A percentile compares a stretch with the other conserved stretches of the same genome.
These are phyloP conservation scores for Rhynchophorus ferrugineus DNA, from an alignment of 1,140 invertebrate species.

Conservation along the genomic window DNA sequence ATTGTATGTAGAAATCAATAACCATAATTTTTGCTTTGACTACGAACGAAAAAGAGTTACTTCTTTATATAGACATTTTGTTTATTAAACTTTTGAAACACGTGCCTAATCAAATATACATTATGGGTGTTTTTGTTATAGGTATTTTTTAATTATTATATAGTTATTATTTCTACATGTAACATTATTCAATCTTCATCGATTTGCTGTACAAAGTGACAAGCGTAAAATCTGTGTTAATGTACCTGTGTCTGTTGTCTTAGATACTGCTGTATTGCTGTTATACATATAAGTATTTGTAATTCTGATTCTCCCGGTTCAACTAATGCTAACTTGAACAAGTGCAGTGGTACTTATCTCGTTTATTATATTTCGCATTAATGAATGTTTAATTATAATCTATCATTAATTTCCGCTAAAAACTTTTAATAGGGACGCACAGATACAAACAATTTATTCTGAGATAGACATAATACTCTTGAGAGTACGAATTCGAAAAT, in stretches of 20 bases:
- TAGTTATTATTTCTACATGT: not conserved
- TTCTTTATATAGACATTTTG: not conserved
- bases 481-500: too few relatives aligned
- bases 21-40: constrained; percentile 3
- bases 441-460: too few relatives aligned
- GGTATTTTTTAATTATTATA: not conserved
- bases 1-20: constrained; percentile 10
- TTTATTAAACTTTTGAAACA: not conserved
- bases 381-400: constrained; percentile 17
- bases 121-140: too few relatives aligned
- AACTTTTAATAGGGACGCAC: too few relatives aligned
- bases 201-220: constrained; percentile 6
- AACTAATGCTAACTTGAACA: constrained; percentile 10
- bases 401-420: constrained; percentile 9
- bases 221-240: constrained; percentile 28
- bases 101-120: too few relatives aligned
- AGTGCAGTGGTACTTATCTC: constrained; percentile 26
- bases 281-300: constrained; percentile 25
- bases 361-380: constrained; percentile 12
- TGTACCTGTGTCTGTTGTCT: constrained; percentile 32
- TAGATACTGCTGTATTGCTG: constrained; percentile 30
- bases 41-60: constrained; percentile 1
- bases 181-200: too few relatives aligned
- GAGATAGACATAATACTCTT: too few relatives aligned
- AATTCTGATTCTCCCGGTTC: constrained; percentile 16